Evolutionary conservation across 2,797 vertebrate species (phyloP).

Genomic region (Vireo griseus): DNA sequence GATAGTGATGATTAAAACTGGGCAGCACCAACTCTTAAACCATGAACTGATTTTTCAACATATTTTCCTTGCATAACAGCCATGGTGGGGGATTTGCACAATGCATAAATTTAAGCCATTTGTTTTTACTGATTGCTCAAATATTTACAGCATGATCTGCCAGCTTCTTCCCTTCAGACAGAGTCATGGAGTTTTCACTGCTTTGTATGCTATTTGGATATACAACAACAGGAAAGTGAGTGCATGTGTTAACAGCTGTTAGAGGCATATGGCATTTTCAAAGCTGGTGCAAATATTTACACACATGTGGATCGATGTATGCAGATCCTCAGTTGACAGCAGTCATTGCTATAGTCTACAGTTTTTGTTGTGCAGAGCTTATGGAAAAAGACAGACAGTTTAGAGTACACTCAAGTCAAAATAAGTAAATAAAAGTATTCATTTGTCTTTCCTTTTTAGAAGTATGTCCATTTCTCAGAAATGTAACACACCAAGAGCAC

Average conservation of each 20-base stretch:
- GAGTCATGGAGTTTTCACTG: not conserved
- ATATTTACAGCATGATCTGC: not conserved
- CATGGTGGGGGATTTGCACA: not conserved
- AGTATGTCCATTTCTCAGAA: not conserved
- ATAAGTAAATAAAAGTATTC: not conserved
- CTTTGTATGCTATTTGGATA: not conserved
- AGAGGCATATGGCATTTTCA: slow-evolving; percentile 20
- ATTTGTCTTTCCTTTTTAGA: not conserved
- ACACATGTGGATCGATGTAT: not conserved
- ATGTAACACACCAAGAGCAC: not conserved
- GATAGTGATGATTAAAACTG: not conserved
- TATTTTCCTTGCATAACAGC: not conserved
- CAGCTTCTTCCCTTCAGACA: slow-evolving; percentile 4
- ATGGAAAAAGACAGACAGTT: not conserved
- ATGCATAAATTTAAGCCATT: not conserved
- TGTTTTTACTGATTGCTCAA: slow-evolving; percentile 1
- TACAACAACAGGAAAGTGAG: not conserved
- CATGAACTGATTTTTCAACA: not conserved
- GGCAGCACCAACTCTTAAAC: not conserved
- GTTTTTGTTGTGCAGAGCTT: not conserved
- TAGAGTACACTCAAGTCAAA: not conserved
- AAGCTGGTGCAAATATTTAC: slow-evolving; percentile 21
- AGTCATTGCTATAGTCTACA: not conserved
- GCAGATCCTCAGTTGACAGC: not conserved
- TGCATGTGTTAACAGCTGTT: not conserved